Evolutionary conservation across 1,140 invertebrate genomes (phyloP), one percentile per base, ranked within the genome.

Genomic region (Nixonia krombeini): DNA sequence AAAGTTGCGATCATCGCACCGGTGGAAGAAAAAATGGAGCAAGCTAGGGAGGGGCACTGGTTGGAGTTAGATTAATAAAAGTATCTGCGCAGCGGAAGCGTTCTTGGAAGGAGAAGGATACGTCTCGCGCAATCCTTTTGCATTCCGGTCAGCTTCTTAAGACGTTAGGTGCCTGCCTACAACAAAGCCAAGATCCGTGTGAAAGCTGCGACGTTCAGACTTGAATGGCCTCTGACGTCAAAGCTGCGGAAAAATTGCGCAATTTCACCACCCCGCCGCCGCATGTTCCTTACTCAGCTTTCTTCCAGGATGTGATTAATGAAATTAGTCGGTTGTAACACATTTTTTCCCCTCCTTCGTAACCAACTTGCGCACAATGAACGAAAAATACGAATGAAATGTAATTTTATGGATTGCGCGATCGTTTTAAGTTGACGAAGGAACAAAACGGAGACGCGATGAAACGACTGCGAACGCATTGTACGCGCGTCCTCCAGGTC

Each of bases 141-240:
- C 69, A 71, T 71, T 68, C 70, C 59, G 64, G 70, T 64, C 70
- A 64, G 70, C 41, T 44, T 68, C 64, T 68, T 72, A 68, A 49
- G 66, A 50, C 59, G 62, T 46, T 64, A n/a, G 1, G 10, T n/a
- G 17, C 49, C 25, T 25, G 41, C 7, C 15, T 21, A 57, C 62
- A 72, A 76, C 69, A 66, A 78, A 74, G 72, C 72, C 56, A 66
- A 82, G 81, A 84, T 84, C 82, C 82, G 81, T 73, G 82, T 82
- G 82, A 84, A 83, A 84, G 82, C 80, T 25, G 58, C 57, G 40
- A 51, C 10, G 47, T 41, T 58, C 52, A 62, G 57, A 73, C 73
- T 74, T 79, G 79, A 81, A 82, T 80, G 78, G 75, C 37, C 42
- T 67, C 70, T 84, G 82, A 83, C 81, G 81, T 83, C 82, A 84